Evolutionary conservation across 2,113 vertebrate species (phyloP), one percentile per base, ranked within the genome.

Genomic region (Ailuropoda melanoleuca): DNA sequence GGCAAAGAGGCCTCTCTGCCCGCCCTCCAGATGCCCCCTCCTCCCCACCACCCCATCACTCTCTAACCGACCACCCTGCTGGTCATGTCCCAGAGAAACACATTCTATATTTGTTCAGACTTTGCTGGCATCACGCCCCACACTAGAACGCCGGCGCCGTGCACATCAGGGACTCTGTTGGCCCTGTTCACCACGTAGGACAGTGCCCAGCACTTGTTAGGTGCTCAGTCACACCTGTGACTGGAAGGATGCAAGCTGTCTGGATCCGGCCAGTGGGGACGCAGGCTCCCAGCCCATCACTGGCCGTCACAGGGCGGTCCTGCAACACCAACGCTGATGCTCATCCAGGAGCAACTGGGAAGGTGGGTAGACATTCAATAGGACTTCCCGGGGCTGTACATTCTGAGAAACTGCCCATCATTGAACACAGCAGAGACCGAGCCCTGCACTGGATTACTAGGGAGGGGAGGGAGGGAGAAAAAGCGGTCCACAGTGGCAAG

Each of bases 401-500:
- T 77, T 39, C 75, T 88, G 72, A 78, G 58, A 83, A 53, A 55
- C 2, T 81, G 46, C 56, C 64, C 53, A 3, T 18, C 72, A 12
- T 1, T 19, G 4, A 55, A 66, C 11, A 68, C 46, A 91, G 66
- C 85, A 72, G 26, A 53, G 29, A 53, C 21, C 31, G 23, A 87
- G 81, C 29, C 68, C 39, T 21, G 6, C 7, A 53, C 31, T 92
- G 56, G 68, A 23, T 83, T 2, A 39, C 39, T 3, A 9, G 29
- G 56, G 29, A 12, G 23, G 0, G 21, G 72, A 17, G 17, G 39
- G 18, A 4, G 21, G 19, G 21, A 81, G 37, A 92, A 29, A 64
- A 6, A 56, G 56, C 0, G 0, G 19, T 13, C n/a, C 72, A 21
- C 0, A 11, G 43, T 1, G 8, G 55, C 31, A 19, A 39, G 29